Evolutionary conservation across 2,113 vertebrate genomes (phyloP), one percentile per base, ranked within the genome.

Genomic region (Alaudala cheleensis): DNA sequence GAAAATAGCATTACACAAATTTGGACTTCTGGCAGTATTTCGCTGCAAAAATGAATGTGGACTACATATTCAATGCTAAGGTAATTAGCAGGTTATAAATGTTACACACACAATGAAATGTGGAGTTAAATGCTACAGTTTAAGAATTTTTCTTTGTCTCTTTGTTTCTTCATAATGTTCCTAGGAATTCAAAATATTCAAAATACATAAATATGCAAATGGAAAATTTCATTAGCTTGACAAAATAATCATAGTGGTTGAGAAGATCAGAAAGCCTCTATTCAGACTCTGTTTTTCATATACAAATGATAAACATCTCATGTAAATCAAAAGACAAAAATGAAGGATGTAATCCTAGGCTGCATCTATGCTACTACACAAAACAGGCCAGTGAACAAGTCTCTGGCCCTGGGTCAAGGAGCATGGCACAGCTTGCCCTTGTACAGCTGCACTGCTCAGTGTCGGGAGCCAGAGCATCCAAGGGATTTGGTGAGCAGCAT

Each of bases 121-220:
- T 57, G 33, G 10, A 82, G 9, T n/a, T 74, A 71, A 71, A 81
- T 53, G 6, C 10, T 79, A 39, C 13, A 16, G 5, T 33, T 53
- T 21, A 26, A 21, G 34, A 57, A 16, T 26, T 78, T 69, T 81
- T 82, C 12, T 84, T 78, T 62, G 26, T 76, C 31, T 82, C 13
- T 51, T 39, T 93, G 5, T 87, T 79, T 93, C 57, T 85, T 88
- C 16, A 22, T 45, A 65, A 42, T n/a, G 9, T 67, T 91, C 57
- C 70, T 37, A 72, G 57, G 66, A 93, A 77, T 86, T 73, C 49
- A 70, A 92, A 84, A 39, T 66, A 77, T 83, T 58, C 83, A 81
- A 69, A 94, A 88, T 61, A 57, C 25, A 77, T 29, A 47, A 33
- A 28, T 66, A 80, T 53, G 60, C 11, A 92, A 94, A 88, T 42